Evolutionary conservation across 2,797 vertebrate genomes (phyloP), one percentile per base, ranked within the genome.

Genomic region (Sebastiscus albofasciatus): DNA sequence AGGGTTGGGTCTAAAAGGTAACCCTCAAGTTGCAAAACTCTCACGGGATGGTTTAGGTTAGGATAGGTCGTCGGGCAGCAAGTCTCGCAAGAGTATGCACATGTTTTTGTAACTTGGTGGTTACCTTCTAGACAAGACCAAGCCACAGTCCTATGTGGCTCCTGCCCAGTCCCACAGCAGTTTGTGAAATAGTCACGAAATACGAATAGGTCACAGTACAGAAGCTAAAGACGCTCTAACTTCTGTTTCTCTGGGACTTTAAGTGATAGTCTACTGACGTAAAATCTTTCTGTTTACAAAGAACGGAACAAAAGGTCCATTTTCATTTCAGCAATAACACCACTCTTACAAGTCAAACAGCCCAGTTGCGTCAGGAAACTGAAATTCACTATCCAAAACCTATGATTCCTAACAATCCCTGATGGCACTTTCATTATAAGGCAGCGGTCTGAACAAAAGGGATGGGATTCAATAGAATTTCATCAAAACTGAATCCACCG

Each of bases 401-500:
- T 39, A 2, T 31, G 24, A 65, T 55, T 36, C 27, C 20, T 72
- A 54, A 59, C 70, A 60, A 39, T 56, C 46, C 27, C 29, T 11
- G 14, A 24, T 72, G 64, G 58, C 20, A 29, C 39, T 39, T 69
- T 72, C 22, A 55, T 29, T 69, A 3, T 52, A 67, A 55, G 49
- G 56, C 18, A 59, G 9, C 6, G 3, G 70, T 70, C 26, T 73
- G 27, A 22, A 52, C 7, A 70, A 78, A 75, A 18, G 26, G 29
- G 22, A 33, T 58, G 18, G 58, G n/a, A 52, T 72, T 79, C 13
- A 59, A 27, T 27, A 6, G 7, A 49, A 67, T 71, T 60, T 75
- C 16, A 87, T 81, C n/a, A 73, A 66, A 61, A 20, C 14, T 64
- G 42, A 62, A 61, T 75, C 54, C 42, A 6, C 61, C 9, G 8